Conservation (phyloP, 2,113 vertebrate genomes). For the Gnathonemus echidnorhynchus region DNA sequence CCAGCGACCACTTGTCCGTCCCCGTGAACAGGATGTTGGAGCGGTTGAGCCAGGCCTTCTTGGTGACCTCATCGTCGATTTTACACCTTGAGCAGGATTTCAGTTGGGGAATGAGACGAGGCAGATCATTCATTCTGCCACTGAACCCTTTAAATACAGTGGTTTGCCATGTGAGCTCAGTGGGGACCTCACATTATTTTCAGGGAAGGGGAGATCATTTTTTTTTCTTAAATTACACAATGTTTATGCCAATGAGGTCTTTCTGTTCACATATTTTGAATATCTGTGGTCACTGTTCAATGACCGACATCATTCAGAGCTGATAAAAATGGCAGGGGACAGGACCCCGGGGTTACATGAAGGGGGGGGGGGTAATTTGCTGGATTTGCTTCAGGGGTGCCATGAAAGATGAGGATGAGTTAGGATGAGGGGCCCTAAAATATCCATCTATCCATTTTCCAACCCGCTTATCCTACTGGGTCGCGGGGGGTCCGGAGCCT, state of each 20-base stretch:
- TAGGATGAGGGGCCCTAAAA: neutral
- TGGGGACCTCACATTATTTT: neutral
- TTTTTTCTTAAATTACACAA: neutral
- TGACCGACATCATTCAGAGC: neutral
- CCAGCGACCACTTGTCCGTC: constrained; percentile 83
- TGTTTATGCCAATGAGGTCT: neutral
- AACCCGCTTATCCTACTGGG: too few relatives aligned
- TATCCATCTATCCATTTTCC: too few relatives aligned
- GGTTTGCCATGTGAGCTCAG: neutral
- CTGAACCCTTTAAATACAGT: neutral
- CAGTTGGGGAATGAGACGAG: neutral
- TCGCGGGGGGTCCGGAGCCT: too few relatives aligned
- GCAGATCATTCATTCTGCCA: neutral
- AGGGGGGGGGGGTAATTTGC: neutral
- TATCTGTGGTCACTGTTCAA: neutral
- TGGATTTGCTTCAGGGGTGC: neutral
- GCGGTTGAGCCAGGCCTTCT: constrained; percentile 86
- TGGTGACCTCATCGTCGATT: constrained; percentile 79
- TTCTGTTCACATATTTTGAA: neutral
- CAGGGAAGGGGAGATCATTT: neutral
- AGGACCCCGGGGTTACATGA: neutral
- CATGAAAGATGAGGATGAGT: neutral
- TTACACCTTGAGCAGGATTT: constrained; percentile 62
- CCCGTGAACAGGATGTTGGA: constrained; percentile 85
- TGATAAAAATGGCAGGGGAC: neutral